Base-by-base conservation (phyloP, 2,888 invertebrate genomes). In the Thumatha senex region DNA sequence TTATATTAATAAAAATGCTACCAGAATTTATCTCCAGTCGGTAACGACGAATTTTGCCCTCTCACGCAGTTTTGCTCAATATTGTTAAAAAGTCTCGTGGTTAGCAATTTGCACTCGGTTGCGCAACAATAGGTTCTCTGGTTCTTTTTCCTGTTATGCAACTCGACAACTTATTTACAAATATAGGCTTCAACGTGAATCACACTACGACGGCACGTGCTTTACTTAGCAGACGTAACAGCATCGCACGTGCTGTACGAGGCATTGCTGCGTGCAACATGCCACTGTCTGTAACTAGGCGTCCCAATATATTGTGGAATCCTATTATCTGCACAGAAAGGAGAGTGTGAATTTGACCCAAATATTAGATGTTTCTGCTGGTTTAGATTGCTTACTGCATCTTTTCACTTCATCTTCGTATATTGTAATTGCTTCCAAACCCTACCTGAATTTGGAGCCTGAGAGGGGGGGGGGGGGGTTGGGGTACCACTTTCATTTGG, bases 121-220 rank as follows among this genome's bases (percentile, higher is more conserved):
- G n/a, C 18, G 39, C 7, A 15, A 39, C 39, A 18, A n/a, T n/a
- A 12, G 15, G 11, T 18, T n/a, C 42, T 24, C 34, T 8, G 8
- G 7, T 9, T 18, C 34, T 43, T 41, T 33, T 41, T 18, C 48
- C 36, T 42, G 24, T 13, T 34, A 3, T 33, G 38, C 35, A 30
- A 49, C 49, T 29, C 36, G 41, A 30, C 39, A 40, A 13, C 10
- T 11, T 34, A 44, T 49, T 49, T 49, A 40, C 43, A 49, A 44
- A 49, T 44, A 44, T 12, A 7, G 18, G 2, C 38, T 13, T 39
- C 14, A 15, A 31, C 31, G 35, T 31, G 42, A 30, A 31, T 48
- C 41, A 48, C 36, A 30, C 31, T 38, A 33, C 35, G 15, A 38
- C 33, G 7, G 35, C 44, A 45, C 40, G 49, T 49, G 40, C 33